Evolutionary conservation across 2,113 vertebrate species (phyloP), one percentile per base, ranked within the genome.

Genomic region (Thermophis baileyi): DNA sequence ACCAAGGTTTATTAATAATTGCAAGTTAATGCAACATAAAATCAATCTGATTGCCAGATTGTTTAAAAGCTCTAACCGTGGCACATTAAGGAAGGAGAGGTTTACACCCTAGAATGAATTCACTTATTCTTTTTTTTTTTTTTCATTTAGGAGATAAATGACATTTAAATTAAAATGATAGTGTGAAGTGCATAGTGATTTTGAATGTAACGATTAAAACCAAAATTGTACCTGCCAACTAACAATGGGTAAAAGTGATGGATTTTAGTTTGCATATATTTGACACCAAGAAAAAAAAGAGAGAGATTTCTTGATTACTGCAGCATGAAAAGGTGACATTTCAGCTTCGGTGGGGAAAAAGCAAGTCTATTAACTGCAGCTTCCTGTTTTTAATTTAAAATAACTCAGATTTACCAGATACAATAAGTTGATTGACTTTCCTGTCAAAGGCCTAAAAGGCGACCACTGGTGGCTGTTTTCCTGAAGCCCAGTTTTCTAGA

Each of bases 161-260:
- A 94, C 91, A 94, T 92, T 92, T 94, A 94, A 94, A 94, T 94
- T 92, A 94, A 94, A 92, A 93, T 92, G 81, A 92, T 14, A 50
- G 88, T 87, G 91, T 92, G 81, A 85, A 90, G 88, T 87, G 91
- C 91, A 87, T 54, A 90, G 91, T 87, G 74, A 90, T 94, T 92
- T 90, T 94, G 91, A 94, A 94, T 49, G 88, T 90, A 94, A 89
- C 3, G 40, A 92, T 74, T 92, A 94, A 94, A 90, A 94, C 88
- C 69, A 57, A 94, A 94, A 94, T 94, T 94, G 93, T 92, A 94
- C 91, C 90, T 94, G 93, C 92, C 93, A 94, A 94, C 88, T 94
- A 94, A 94, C 91, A 94, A 90, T 92, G 49, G 88, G 81, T 90
- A 60, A 94, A 94, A 94, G 88, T 94, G 93, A 94, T 87, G 93